Base-by-base conservation (phyloP, 2,888 invertebrate species). In the Tethea ocularis region DNA sequence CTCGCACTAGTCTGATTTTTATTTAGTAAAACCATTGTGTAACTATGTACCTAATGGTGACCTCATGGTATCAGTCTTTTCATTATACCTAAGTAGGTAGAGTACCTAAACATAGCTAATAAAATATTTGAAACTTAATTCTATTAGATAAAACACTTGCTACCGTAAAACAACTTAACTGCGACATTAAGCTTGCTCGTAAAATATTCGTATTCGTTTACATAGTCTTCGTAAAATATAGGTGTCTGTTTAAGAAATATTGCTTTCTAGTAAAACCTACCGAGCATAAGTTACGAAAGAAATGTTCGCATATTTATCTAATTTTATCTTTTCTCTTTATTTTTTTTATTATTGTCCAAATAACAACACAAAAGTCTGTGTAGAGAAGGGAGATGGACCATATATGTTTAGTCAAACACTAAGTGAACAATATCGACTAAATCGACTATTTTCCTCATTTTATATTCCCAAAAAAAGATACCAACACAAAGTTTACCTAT, bases 131-230 rank as follows among this genome's bases (percentile, higher is more conserved):
- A 13, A 13, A 59, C 57, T 57, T 57, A 51, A 60, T 62, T 65
- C 23, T 68, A 68, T 73, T 63, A 62, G 66, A 66, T 67, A 70
- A 66, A 64, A 69, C 71, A 67, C 68, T 72, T 54, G 59, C 60
- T 46, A 41, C 51, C 62, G 61, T 77, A 71, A 74, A 77, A 62
- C 59, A 5, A 61, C 69, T 70, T 74, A 69, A 71, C 61, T 51
- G 59, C 55, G 17, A 46, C 68, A 65, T 70, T 69, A 75, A 77
- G 70, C 23, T 26, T 20, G 38, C 53, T 69, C 73, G 66, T 77
- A 71, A 75, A 77, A 55, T 68, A 46, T 46, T 46, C 17, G 4
- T 46, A 20, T 46, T 46, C 46, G 20, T 46, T 46, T 46, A 46
- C 46, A 46, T 46, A 20, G 46, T 46, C 0, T 46, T 41, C 2